Evolutionary conservation across 2,888 invertebrate genomes (phyloP).

Genomic region (Drosophila barbarae): DNA sequence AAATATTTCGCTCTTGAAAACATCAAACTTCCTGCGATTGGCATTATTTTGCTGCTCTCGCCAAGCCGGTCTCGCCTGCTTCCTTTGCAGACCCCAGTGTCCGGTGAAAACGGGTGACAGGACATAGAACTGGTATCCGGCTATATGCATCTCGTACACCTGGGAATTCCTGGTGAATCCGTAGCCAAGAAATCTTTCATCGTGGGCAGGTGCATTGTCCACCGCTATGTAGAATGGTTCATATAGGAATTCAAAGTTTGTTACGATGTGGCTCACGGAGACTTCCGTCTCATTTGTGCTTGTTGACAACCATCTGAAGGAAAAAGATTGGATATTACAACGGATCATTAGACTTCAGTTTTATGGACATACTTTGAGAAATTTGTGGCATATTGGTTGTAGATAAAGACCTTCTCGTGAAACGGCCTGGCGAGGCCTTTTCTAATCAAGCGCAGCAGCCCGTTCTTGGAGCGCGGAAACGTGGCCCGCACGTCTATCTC

Average conservation of each 20-base stretch:
- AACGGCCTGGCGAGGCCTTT: conserved; percentile 92
- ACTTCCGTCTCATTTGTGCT: conserved; percentile 81
- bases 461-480: conserved; percentile 90
- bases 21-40: conserved; percentile 90
- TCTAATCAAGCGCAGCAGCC: conserved; percentile 86
- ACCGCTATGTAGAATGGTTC: conserved; percentile 94
- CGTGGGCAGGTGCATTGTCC: conserved; percentile 90
- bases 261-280: conserved; percentile 91
- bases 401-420: conserved; percentile 94
- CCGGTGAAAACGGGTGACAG: conserved; percentile 93
- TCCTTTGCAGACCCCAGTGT: conserved; percentile 92
- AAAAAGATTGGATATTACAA: background rate
- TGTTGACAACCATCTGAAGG: conserved; percentile 65
- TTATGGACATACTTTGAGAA: conserved; percentile 85
- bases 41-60: conserved; percentile 91
- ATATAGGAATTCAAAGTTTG: conserved; percentile 90
- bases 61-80: conserved; percentile 89
- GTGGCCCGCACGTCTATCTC: conserved; percentile 89
- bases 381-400: conserved; percentile 95
- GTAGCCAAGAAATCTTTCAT: conserved; percentile 93
- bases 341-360: background rate
- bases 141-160: conserved; percentile 95
- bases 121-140: conserved; percentile 92
- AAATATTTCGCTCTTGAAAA: conserved; percentile 90
- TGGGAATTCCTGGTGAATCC: conserved; percentile 95